These are phyloP conservation scores for Neoaliturus tenellus DNA, from an alignment of 2,888 invertebrate genomes.

Conservation along the genomic window DNA sequence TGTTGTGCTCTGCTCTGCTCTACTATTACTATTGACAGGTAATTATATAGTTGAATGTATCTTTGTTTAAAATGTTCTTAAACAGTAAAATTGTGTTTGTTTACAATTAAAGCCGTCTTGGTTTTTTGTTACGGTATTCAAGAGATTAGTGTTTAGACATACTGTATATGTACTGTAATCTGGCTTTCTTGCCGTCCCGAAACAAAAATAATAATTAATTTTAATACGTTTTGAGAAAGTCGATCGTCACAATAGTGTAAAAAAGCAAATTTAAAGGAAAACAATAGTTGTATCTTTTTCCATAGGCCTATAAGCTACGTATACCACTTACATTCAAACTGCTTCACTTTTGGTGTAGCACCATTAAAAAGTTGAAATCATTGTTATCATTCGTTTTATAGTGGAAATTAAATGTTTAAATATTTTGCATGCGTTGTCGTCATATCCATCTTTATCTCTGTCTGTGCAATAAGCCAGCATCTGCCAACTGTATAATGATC, in stretches of 20 bases:
- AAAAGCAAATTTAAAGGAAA: not conserved
- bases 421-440: no score
- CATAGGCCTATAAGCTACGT: not conserved
- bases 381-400: not conserved
- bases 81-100: not conserved
- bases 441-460: no score
- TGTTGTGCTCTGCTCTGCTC: not conserved
- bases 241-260: no score
- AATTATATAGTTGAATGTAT: not conserved
- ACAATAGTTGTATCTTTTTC: not conserved
- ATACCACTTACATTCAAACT: not conserved
- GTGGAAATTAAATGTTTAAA: not conserved
- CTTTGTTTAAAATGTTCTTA: slow-evolving; percentile 1
- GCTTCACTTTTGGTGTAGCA: not conserved
- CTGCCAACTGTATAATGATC: not conserved
- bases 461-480: no score
- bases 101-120: not conserved
- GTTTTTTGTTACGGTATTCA: slow-evolving; percentile 1
- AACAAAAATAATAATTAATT: no score
- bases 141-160: not conserved
- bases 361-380: not conserved
- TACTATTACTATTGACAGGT: slow-evolving; percentile 24
- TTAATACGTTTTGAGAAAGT: no score
- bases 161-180: not conserved
- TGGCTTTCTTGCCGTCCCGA: not conserved